These are phyloP conservation scores for Epinephelus fuscoguttatus DNA, from an alignment of 2,113 vertebrate genomes.

Conservation along the genomic window DNA sequence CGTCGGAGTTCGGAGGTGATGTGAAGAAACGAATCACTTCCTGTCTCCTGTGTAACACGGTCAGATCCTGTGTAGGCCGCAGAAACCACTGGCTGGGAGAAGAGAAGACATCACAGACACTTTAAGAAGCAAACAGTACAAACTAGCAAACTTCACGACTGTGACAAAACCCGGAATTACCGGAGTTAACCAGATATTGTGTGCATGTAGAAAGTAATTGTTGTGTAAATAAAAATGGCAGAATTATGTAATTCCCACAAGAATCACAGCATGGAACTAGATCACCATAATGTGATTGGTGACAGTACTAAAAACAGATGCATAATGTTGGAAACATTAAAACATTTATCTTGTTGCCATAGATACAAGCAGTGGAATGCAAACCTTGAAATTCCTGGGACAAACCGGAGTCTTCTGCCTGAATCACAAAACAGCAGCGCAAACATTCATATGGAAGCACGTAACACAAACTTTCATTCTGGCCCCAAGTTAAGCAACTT, in stretches of 20 bases:
- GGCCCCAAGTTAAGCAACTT: too few species aligned
- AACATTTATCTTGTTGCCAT: conserved; percentile 2
- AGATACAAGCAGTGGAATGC: background rate
- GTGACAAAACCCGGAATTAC: background rate
- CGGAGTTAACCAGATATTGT: background rate
- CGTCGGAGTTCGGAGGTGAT: conserved; percentile 89
- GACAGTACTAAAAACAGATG: conserved; percentile 22
- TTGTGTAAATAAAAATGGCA: background rate
- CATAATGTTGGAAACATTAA: background rate
- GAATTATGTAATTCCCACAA: background rate
- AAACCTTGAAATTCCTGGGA: conserved; percentile 8
- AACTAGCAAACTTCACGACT: background rate
- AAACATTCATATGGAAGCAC: background rate
- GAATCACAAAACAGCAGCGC: background rate
- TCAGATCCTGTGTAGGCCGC: conserved; percentile 89
- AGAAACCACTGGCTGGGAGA: conserved; percentile 91
- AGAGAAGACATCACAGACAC: background rate
- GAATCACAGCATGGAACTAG: background rate
- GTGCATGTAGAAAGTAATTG: background rate
- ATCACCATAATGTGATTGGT: background rate
- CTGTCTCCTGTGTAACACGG: conserved; percentile 89
- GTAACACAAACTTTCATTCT: background rate
- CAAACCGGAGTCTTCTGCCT: background rate
- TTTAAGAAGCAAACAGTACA: background rate
- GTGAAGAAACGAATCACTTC: conserved; percentile 95